Evolutionary conservation across 2,888 invertebrate genomes (phyloP).

Genomic region (Pyrrhia umbra): DNA sequence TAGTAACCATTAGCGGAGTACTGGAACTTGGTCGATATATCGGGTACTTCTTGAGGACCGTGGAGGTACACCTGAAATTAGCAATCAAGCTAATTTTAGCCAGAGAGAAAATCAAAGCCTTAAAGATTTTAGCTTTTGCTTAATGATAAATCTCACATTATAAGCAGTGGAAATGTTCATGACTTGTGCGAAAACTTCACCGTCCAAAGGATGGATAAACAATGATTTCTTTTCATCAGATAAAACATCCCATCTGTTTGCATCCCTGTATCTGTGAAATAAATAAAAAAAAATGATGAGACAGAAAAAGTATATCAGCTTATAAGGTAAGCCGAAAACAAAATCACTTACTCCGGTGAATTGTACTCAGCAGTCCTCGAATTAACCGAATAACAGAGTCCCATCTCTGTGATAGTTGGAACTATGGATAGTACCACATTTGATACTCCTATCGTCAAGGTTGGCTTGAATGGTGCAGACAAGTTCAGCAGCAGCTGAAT

Average conservation of each 20-base stretch:
- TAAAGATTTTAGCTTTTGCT: no score
- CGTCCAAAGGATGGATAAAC: slow-evolving; percentile 92
- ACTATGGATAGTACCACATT: slow-evolving; percentile 88
- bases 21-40: slow-evolving; percentile 90
- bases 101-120: no score
- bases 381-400: slow-evolving; percentile 92
- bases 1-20: slow-evolving; percentile 88
- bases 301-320: not conserved
- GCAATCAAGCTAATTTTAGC: no score
- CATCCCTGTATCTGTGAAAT: slow-evolving; percentile 88
- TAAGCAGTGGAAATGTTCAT: slow-evolving; percentile 92
- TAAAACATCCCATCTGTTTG: slow-evolving; percentile 88
- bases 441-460: slow-evolving; percentile 88
- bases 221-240: slow-evolving; percentile 83
- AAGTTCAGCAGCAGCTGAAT: slow-evolving; percentile 90
- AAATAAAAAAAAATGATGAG: not conserved
- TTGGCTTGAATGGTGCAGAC: slow-evolving; percentile 85
- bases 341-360: slow-evolving; percentile 86
- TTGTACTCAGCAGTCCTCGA: slow-evolving; percentile 91
- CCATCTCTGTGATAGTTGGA: slow-evolving; percentile 92
- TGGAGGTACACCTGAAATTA: slow-evolving; percentile 90
- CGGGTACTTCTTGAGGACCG: slow-evolving; percentile 92
- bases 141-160: slow-evolving; percentile 89
- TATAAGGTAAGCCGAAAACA: not conserved
- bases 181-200: slow-evolving; percentile 94